These are phyloP conservation scores for Papilio protenor DNA, from an alignment of 2,888 invertebrate species.

Conservation along the genomic window DNA sequence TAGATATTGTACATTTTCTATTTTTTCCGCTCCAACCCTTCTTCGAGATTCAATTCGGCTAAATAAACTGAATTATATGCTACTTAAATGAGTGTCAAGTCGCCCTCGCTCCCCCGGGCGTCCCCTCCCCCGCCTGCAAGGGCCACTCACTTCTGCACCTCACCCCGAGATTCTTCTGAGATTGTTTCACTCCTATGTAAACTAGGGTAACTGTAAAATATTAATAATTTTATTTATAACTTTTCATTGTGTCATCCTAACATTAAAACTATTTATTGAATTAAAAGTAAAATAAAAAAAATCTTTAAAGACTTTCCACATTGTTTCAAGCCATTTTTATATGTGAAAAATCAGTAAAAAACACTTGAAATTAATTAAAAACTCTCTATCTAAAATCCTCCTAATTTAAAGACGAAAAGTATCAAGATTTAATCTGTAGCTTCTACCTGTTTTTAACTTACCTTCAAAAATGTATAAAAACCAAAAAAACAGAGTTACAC, in stretches of 20 bases:
- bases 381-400: no score
- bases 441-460: no score
- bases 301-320: no score
- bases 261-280: no score
- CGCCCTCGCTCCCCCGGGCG: constrained; percentile 50
- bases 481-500: constrained; percentile 53
- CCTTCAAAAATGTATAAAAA: constrained; percentile 49
- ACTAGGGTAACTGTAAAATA: constrained; percentile 52
- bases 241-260: not conserved
- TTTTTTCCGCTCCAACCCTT: constrained; percentile 63
- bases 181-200: constrained; percentile 52
- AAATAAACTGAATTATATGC: constrained; percentile 88
- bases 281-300: no score
- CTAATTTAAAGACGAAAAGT: no score
- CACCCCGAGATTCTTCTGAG: constrained; percentile 75
- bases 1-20: constrained; percentile 51
- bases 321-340: no score
- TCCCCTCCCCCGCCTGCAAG: constrained; percentile 58
- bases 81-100: constrained; percentile 88
- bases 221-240: not conserved
- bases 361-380: no score
- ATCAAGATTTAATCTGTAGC: no score
- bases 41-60: constrained; percentile 75
- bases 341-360: no score
- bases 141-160: constrained; percentile 71